Evolutionary conservation across 2,113 vertebrate species (phyloP).

Genomic region (Chloebia gouldiae): DNA sequence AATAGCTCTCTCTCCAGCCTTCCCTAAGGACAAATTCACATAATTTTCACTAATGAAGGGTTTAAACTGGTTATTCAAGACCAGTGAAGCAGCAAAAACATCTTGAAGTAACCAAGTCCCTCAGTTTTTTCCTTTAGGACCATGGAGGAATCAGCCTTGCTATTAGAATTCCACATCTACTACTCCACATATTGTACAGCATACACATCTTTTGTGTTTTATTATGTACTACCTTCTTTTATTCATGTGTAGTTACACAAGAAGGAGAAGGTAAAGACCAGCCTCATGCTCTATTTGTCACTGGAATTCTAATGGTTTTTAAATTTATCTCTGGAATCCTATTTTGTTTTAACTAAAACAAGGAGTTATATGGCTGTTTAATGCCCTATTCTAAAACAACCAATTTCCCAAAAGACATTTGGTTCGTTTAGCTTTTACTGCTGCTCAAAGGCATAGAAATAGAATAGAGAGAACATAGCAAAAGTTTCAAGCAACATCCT

Average conservation of each 20-base stretch:
- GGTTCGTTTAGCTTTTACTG: not conserved
- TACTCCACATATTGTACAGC: no score
- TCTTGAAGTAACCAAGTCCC: not conserved
- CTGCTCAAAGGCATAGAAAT: not conserved
- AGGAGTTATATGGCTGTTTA: not conserved
- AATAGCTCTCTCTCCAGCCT: not conserved
- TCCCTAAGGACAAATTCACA: not conserved
- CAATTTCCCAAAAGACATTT: not conserved
- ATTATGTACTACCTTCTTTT: not conserved
- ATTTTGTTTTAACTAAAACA: not conserved
- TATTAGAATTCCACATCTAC: not conserved
- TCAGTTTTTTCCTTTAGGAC: not conserved
- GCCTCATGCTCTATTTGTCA: not conserved
- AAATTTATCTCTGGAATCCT: not conserved
- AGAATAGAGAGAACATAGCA: not conserved
- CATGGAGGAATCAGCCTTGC: no score
- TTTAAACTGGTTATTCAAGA: not conserved
- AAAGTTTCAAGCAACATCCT: not conserved
- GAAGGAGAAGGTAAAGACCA: not conserved
- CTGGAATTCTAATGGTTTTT: not conserved
- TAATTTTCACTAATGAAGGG: not conserved
- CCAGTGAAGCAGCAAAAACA: not conserved
- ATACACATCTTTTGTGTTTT: rapidly evolving
- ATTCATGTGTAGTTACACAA: not conserved
- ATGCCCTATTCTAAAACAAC: not conserved